phyloP scores from a whole-genome alignment of 1,140 invertebrate genomes.

The Bombus huntii region DNA sequence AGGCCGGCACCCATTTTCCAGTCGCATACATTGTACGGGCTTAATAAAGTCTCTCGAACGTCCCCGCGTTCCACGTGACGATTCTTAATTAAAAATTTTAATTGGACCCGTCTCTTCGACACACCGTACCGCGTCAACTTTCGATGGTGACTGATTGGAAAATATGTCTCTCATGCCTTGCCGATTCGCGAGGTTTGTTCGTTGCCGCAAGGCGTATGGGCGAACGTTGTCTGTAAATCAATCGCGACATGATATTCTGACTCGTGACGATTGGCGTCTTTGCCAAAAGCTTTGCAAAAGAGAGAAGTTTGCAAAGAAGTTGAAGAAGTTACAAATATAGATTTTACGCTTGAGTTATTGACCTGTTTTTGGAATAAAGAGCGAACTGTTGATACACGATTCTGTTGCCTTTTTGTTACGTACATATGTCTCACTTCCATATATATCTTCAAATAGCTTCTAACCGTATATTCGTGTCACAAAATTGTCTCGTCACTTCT shows the following conservation, averaged over 20 bases:
- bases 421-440: no score
- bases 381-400: neutral
- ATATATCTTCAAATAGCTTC: no score
- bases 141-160: neutral
- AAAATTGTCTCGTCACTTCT: neutral
- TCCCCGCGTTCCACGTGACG: neutral
- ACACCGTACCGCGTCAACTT: neutral
- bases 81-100: slow-evolving; percentile 48
- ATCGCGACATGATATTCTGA: neutral
- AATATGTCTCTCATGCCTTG: neutral
- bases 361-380: neutral
- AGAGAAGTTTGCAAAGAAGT: no score
- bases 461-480: no score
- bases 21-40: neutral
- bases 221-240: neutral
- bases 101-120: neutral
- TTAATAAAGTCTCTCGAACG: slow-evolving; percentile 11
- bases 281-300: no score
- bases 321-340: no score
- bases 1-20: slow-evolving; percentile 16
- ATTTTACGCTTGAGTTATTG: no score
- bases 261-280: neutral
- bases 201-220: no score
- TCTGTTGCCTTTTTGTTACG: neutral
- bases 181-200: neutral